Conservation (phyloP, 2,113 vertebrate species). For the Amphiprion ocellaris region DNA sequence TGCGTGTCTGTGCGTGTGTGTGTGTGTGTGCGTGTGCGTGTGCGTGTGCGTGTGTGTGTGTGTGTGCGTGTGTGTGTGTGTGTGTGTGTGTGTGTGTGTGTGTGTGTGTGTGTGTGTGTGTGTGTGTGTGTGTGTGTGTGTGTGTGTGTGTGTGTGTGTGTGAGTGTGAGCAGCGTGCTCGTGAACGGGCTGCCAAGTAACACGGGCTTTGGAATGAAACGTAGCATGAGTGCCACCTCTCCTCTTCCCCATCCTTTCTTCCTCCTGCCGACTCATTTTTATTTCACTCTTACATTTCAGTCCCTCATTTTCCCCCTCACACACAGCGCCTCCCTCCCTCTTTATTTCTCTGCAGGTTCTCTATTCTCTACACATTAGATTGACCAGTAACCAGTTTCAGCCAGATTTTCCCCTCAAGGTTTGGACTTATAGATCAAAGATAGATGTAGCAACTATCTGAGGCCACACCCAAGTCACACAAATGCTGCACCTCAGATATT, state of each 20-base stretch:
- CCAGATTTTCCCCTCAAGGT: constrained; percentile 13
- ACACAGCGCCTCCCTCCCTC: not conserved
- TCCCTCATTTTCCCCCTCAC: not conserved
- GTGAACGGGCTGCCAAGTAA: constrained; percentile 59
- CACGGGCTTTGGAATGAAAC: constrained; percentile 60
- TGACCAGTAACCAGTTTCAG: constrained; percentile 22
- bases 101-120: constrained; percentile 1
- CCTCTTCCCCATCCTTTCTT: constrained; percentile 26
- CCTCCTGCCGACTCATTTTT: constrained; percentile 27
- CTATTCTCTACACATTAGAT: constrained; percentile 31
- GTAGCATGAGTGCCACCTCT: constrained; percentile 40
- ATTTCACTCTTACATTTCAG: constrained; percentile 16
- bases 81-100: not conserved
- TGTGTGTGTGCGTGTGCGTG: no score
- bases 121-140: constrained; percentile 16
- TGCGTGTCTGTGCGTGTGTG: not conserved
- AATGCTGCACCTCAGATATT: constrained; percentile 16
- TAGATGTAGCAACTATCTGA: not conserved
- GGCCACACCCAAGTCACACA: constrained; percentile 36
- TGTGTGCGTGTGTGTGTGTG: no score
- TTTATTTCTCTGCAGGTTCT: constrained; percentile 21
- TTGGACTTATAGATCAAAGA: constrained; percentile 12
- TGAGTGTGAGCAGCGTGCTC: not conserved
- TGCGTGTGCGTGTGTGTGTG: not conserved
- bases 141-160: not conserved